Conservation (phyloP, 2,888 invertebrate genomes). For the Trimorus sp. region DNA sequence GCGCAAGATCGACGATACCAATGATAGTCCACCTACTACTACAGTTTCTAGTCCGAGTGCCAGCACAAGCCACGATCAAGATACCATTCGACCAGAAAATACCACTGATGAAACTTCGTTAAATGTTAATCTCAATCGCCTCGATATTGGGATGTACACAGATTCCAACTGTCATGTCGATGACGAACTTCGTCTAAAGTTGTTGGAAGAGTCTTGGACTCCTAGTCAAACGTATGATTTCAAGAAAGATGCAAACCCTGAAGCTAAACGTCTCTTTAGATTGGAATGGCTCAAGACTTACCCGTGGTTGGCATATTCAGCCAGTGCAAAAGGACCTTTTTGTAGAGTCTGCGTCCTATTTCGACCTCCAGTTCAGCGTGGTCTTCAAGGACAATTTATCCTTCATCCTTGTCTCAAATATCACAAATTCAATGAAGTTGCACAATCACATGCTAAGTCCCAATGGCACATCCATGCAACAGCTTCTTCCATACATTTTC, state of each 20-base stretch:
- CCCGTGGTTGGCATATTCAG: conserved; percentile 68
- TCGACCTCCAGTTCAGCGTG: conserved; percentile 64
- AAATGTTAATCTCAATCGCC: background rate
- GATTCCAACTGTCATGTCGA: conserved; percentile 13
- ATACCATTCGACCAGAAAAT: background rate
- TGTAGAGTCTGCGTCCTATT: conserved; percentile 71
- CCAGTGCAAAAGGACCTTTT: conserved; percentile 68
- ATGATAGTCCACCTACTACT: background rate
- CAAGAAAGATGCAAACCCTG: conserved; percentile 1
- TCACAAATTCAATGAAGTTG: conserved; percentile 70
- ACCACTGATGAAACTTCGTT: background rate
- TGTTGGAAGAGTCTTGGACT: conserved; percentile 10
- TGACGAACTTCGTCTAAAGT: conserved; percentile 14
- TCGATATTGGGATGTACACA: conserved; percentile 7
- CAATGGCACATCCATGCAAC: conserved; percentile 70
- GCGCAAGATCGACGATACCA: conserved; percentile 1
- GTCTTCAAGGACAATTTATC: conserved; percentile 70
- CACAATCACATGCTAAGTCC: conserved; percentile 66
- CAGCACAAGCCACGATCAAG: background rate
- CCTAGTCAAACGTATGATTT: conserved; percentile 16
- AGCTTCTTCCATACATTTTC: conserved; percentile 70
- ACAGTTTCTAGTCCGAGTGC: background rate
- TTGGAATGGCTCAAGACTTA: conserved; percentile 19
- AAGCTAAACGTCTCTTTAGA: conserved; percentile 8
- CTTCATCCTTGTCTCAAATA: conserved; percentile 69